Evolutionary conservation across 2,113 vertebrate species (phyloP), one percentile per base, ranked within the genome.

Genomic region (Lepidothrix coronata): DNA sequence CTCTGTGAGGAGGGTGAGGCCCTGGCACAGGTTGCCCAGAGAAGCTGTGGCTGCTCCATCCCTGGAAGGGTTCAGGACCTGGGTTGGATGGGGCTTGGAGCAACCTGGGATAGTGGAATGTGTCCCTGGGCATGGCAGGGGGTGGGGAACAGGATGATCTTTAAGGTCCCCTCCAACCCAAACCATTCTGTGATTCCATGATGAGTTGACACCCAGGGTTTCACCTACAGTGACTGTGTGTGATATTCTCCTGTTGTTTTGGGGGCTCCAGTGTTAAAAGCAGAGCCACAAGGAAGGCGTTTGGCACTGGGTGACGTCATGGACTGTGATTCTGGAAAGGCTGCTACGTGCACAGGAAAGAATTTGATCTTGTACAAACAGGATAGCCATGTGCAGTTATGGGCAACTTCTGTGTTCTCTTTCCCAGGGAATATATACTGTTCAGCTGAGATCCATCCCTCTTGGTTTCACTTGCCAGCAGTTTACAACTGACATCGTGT

Each of bases 51-150:
- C 28, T 74, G 19, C 33, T 6, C 18, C 68, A 52, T 89, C 27
- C 68, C 37, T 59, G 86, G 15, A 4, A 74, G 33, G 37, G 52
- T 17, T 13, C 61, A 11, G 51, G 44, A 5, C 10, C 18, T 15
- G 31, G 33, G 22, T 0, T 66, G 51, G 43, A 49, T 0, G 0
- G 25, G 35, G 17, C 22, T 58, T 43, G 76, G 37, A 1, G 7
- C 46, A 46, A 0, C 15, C 59, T 52, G 86, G 52, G 12, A 2
- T 1, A n/a, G 37, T 21, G 27, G 12, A 20, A 89, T 15, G 4
- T 52, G 23, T 41, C 16, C n/a, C 41, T 63, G 41, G 4, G 10
- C 17, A 3, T 72, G n/a, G 12, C 52, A 67, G 14, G 18, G 52
- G 6, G 19, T 46, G 23, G 35, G 18, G 33, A 9, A 66, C 0